These are phyloP conservation scores for Riparia riparia DNA, from an alignment of 2,113 vertebrate genomes.

Conservation along the genomic window DNA sequence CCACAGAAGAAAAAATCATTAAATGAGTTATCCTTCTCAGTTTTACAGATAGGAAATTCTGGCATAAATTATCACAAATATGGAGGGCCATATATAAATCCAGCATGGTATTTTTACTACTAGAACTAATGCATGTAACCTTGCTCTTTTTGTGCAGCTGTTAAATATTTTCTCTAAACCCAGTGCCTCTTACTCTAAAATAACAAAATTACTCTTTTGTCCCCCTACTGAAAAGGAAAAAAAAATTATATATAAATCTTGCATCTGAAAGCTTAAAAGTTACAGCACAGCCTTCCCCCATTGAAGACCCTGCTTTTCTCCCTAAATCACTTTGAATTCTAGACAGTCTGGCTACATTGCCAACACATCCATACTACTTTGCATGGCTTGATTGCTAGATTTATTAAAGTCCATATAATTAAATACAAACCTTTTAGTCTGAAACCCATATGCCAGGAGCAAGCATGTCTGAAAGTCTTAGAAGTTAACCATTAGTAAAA, in stretches of 20 bases:
- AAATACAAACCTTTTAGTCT: not conserved
- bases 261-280: not conserved
- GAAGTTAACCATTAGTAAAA: not conserved
- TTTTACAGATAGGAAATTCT: not conserved
- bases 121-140: not conserved
- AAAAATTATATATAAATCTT: not conserved
- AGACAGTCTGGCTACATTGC: not conserved
- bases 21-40: not conserved
- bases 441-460: not conserved
- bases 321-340: not conserved
- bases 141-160: not conserved
- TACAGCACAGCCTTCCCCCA: not conserved
- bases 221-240: not conserved
- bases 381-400: not conserved
- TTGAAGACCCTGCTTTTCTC: not conserved
- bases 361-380: not conserved
- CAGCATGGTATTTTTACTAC: not conserved
- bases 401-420: slow-evolving; percentile 17
- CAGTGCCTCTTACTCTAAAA: not conserved
- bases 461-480: not conserved
- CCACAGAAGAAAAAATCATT: not conserved
- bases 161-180: not conserved
- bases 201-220: not conserved
- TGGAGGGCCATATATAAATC: not conserved
- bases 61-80: not conserved